Evolutionary conservation across 2,797 vertebrate genomes (phyloP), one percentile per base, ranked within the genome.

Genomic region (Sebastes diaconus): DNA sequence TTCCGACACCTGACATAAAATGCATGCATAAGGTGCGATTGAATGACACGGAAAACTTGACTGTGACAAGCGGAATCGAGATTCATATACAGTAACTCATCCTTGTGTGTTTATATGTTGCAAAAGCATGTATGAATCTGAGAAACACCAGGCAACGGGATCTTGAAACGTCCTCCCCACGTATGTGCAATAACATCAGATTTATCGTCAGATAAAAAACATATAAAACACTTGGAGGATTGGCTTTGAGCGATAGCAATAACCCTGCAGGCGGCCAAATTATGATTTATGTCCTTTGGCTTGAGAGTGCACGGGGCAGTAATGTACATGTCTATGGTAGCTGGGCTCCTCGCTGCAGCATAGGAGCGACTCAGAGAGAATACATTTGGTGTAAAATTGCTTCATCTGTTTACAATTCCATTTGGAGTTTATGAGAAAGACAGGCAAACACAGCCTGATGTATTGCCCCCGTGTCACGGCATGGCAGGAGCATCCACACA

Each of bases 361-460:
- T 75, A 60, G 88, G 77, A 84, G 88, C 80, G 67, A 87, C 88
- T 91, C 84, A 36, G 81, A 89, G 86, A 91, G 90, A 94, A 92
- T 90, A 92, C 87, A 91, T 93, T 92, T 85, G 81, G 90, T 93
- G 93, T 92, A 93, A 95, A 95, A 95, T 94, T 93, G 93, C 94
- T 93, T 93, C 94, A 95, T 96, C 93, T 95, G 95, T 95, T 96
- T 95, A 95, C 94, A 90, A 94, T 95, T 95, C 92, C 92, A 93
- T 94, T 94, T 87, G 91, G 90, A 93, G 94, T 95, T 95, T 94
- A 94, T 94, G 94, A 95, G 92, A 91, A 93, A 94, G 95, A 94
- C 94, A 94, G 94, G 93, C 93, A 94, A 94, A 94, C 92, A 92
- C 91, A 92, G 93, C 57, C 91, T 95, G 95, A 96, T 95, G 79